A percentile compares a stretch with the other conserved stretches of the same genome.
phyloP scores from a whole-genome alignment of 2,113 vertebrate genomes.

The Triplophysa dalaica region DNA sequence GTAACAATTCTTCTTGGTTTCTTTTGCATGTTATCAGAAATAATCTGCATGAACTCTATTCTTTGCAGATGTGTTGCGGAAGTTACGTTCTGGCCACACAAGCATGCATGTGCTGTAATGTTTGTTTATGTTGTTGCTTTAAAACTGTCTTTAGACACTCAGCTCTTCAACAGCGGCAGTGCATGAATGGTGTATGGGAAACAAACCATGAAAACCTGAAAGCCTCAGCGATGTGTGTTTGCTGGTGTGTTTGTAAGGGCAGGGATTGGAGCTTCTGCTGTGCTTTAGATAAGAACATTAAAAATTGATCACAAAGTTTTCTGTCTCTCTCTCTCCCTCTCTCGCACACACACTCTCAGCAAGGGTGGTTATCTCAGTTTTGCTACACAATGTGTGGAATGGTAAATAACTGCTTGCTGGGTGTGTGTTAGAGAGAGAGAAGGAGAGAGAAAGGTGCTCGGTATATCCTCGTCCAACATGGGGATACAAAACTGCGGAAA shows the following conservation, averaged over 20 bases:
- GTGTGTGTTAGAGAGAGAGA: conserved; percentile 4
- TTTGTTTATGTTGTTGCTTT: no score
- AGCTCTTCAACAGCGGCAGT: no score
- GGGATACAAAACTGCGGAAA: conserved; percentile 43
- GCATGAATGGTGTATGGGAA: not conserved
- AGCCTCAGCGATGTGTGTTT: not conserved
- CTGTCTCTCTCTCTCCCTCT: conserved; percentile 30
- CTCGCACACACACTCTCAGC: conserved; percentile 52
- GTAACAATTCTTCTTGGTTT: no score
- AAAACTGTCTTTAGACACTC: no score
- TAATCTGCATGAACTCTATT: no score
- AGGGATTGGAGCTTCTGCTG: conserved; percentile 60
- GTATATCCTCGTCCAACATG: conserved; percentile 25
- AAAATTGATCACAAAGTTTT: conserved; percentile 61
- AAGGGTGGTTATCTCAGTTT: conserved; percentile 49
- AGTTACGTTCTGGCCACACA: no score
- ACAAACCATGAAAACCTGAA: not conserved
- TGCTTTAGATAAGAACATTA: conserved; percentile 57
- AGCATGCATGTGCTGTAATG: no score
- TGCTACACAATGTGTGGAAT: conserved; percentile 19
- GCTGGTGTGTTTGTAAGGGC: conserved; percentile 30
- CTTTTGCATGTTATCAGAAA: no score
- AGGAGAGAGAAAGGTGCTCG: not conserved
- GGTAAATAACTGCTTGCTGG: conserved; percentile 18
- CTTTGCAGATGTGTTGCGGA: no score